phyloP scores from a whole-genome alignment of 2,797 vertebrate genomes.

The Sylvia borin region DNA sequence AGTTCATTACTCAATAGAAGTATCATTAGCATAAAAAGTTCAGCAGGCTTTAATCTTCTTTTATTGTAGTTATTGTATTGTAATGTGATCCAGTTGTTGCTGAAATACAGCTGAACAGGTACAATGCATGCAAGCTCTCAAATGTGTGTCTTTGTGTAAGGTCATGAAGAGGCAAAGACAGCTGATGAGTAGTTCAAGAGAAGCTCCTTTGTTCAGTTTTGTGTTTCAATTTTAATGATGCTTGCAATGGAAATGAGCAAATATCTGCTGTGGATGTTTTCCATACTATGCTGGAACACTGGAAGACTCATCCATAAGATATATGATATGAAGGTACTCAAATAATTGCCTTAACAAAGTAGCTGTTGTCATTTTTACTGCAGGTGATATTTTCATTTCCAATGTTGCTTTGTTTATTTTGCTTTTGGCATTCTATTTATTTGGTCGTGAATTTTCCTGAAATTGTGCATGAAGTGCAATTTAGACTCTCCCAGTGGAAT shows the following conservation, averaged over 20 bases:
- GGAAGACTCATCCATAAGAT: neutral
- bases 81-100: neutral
- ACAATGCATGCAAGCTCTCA: neutral
- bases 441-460: neutral
- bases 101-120: neutral
- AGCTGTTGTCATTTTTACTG: neutral
- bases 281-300: neutral
- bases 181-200: neutral
- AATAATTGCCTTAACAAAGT: conserved; percentile 7
- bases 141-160: neutral
- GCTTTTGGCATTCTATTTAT: neutral
- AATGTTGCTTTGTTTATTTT: neutral
- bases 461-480: neutral
- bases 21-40: neutral
- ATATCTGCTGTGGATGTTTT: neutral
- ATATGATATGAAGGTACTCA: neutral
- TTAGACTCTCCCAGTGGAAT: neutral
- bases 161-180: neutral
- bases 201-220: neutral
- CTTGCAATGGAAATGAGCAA: neutral
- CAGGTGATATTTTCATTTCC: neutral
- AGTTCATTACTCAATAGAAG: neutral
- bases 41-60: neutral
- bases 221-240: neutral
- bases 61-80: neutral